A percentile compares a stretch with the other conserved stretches of the same genome.
Evolutionary conservation across 2,113 vertebrate species (phyloP).

Genomic region (Catharus bicknelli): DNA sequence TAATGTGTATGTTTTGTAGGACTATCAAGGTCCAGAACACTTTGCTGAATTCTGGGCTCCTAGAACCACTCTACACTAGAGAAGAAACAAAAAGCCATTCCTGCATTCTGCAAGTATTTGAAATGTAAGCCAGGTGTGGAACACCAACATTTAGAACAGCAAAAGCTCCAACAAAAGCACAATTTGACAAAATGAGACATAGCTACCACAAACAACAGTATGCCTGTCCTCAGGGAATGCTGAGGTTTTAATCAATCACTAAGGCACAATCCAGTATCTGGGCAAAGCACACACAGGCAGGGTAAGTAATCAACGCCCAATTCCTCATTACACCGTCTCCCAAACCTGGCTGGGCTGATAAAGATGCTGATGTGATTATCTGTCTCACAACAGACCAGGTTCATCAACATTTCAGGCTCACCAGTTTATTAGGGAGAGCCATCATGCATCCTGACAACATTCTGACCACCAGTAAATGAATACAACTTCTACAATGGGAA

Average conservation of each 20-base stretch:
- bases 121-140: background rate
- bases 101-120: background rate
- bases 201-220: background rate
- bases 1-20: background rate
- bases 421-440: background rate
- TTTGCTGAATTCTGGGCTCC: background rate
- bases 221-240: background rate
- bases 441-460: background rate
- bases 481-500: background rate
- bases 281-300: background rate
- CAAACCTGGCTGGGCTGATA: background rate
- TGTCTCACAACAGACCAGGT: background rate
- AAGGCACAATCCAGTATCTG: background rate
- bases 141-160: background rate
- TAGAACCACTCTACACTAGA: background rate
- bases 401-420: background rate
- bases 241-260: background rate
- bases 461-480: background rate
- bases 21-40: background rate
- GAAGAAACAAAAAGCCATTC: background rate
- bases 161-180: background rate
- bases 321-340: background rate
- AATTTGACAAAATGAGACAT: background rate
- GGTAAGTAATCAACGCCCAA: rapidly evolving
- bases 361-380: background rate